Percentiles rank a stretch among this genome's conserved stretches.
Evolutionary conservation across 2,888 invertebrate species (phyloP).

Genomic region (Cepaea hortensis): DNA sequence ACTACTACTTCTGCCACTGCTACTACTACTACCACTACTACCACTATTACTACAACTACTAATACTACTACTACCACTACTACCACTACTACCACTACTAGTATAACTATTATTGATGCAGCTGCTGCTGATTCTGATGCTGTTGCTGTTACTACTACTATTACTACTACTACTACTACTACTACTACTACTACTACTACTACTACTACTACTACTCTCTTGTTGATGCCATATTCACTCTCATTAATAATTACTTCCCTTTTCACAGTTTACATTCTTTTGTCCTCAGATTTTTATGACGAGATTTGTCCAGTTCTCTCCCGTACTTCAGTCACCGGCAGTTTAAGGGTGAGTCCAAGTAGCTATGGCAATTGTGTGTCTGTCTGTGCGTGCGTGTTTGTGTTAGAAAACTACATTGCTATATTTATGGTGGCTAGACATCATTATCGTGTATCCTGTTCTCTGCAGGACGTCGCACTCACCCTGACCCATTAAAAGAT

Average conservation of each 20-base stretch:
- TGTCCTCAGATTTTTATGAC: neutral
- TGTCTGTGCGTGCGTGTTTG: no score
- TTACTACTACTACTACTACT: neutral
- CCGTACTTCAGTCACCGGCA: no score
- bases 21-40: constrained; percentile 91
- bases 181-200: neutral
- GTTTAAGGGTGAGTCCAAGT: no score
- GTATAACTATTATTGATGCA: neutral
- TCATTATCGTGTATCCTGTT: no score
- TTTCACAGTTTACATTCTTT: neutral
- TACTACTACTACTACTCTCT: neutral
- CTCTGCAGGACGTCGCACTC: no score
- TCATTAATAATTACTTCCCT: neutral
- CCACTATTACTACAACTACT: constrained; percentile 87
- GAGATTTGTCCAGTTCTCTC: no score
- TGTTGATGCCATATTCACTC: neutral
- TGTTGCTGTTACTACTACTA: neutral
- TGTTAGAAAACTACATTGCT: no score
- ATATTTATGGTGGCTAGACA: no score
- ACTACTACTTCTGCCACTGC: constrained; percentile 77
- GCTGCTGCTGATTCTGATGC: no score
- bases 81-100: neutral
- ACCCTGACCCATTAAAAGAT: no score
- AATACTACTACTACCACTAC: neutral
- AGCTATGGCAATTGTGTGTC: no score